Conservation (phyloP, 64 coral and sea anemone genomes). For the Pocillopora damicornis region DNA sequence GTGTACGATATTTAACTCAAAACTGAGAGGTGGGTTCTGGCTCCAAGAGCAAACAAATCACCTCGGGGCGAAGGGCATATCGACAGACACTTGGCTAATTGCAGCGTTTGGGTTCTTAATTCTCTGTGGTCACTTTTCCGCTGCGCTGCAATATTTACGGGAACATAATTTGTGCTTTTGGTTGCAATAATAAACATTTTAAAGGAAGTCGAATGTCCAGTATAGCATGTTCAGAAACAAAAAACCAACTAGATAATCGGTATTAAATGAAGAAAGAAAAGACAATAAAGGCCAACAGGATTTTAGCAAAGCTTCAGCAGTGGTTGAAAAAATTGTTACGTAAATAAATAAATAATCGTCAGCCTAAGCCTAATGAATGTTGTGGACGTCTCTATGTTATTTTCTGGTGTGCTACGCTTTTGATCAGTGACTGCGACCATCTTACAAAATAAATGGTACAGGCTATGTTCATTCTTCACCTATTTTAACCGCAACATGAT, state of each 20-base stretch:
- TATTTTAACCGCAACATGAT: too few relatives aligned
- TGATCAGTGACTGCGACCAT: too few relatives aligned
- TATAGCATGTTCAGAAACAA: background rate
- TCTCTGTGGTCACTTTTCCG: background rate
- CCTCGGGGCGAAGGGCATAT: background rate
- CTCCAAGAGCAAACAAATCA: background rate
- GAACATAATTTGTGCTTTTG: background rate
- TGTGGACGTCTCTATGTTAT: too few relatives aligned
- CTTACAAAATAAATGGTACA: too few relatives aligned
- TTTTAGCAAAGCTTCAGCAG: too few relatives aligned
- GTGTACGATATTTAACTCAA: background rate
- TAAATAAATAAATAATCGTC: too few relatives aligned
- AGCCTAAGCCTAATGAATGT: too few relatives aligned
- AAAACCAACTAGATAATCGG: background rate
- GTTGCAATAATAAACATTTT: background rate
- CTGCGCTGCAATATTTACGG: slow-evolving; percentile 1
- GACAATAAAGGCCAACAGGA: too few relatives aligned
- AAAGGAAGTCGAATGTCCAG: background rate
- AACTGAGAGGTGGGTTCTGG: background rate
- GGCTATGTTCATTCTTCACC: too few relatives aligned
- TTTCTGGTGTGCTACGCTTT: too few relatives aligned
- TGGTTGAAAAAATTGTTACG: too few relatives aligned
- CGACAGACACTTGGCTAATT: background rate
- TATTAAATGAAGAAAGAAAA: too few relatives aligned
- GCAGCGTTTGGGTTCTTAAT: background rate